Percentiles rank a stretch among this genome's conserved stretches.
These are phyloP conservation scores for Mirza zaza DNA, from an alignment of 2,113 vertebrate species.

Conservation along the genomic window DNA sequence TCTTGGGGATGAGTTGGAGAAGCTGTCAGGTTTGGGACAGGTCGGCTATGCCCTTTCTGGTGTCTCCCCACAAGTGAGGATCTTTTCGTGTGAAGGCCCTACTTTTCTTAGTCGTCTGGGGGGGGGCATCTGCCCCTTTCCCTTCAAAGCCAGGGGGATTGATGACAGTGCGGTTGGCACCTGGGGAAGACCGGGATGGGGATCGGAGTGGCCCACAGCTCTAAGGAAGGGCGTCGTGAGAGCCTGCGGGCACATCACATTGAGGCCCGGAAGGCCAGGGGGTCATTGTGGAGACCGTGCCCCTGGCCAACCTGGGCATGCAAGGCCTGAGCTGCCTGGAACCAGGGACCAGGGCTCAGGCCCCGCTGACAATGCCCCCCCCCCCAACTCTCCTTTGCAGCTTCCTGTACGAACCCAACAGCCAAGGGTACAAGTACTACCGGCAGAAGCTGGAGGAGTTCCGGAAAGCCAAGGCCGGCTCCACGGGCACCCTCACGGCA, in stretches of 20 bases:
- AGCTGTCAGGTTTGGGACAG: background rate
- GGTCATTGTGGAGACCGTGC: background rate
- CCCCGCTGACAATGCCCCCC: background rate
- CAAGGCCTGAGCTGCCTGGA: background rate
- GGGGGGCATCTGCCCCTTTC: background rate
- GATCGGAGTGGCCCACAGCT: background rate
- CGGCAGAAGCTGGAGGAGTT: slow-evolving; percentile 92
- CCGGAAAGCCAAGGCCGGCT: slow-evolving; percentile 80
- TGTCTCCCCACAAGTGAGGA: background rate
- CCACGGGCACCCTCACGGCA: background rate
- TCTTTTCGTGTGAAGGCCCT: background rate
- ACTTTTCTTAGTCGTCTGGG: background rate
- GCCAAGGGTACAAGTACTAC: slow-evolving; percentile 90
- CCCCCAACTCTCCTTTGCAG: slow-evolving; percentile 78
- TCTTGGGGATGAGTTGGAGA: background rate
- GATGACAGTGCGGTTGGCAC: background rate
- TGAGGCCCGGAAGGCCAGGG: background rate
- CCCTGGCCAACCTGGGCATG: background rate
- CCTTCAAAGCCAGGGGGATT: background rate
- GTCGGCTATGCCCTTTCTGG: background rate
- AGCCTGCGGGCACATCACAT: background rate
- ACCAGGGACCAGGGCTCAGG: background rate
- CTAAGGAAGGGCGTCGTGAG: background rate
- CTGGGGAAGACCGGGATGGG: background rate
- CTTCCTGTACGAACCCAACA: slow-evolving; percentile 94